Conservation (phyloP, 2,113 vertebrate species). For the Aepyceros melampus region DNA sequence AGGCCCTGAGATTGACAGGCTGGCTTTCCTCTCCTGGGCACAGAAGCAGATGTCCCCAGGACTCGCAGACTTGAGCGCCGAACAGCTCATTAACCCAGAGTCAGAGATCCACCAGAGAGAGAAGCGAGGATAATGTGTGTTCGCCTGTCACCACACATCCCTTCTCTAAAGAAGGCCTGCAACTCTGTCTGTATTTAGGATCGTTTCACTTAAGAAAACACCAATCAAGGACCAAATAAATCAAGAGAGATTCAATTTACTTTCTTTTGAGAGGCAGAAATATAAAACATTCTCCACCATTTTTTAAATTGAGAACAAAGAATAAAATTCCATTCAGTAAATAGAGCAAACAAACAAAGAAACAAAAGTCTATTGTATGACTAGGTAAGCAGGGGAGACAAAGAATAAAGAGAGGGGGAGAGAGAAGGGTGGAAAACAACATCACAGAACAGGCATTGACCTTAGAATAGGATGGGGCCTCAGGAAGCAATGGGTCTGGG, state of each 20-base stretch:
- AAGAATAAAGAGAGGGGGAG: neutral
- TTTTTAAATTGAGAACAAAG: conserved; percentile 50
- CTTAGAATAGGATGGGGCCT: neutral
- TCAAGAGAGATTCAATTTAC: conserved; percentile 29
- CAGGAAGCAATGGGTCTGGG: rapidly evolving
- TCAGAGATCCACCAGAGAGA: neutral
- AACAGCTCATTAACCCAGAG: neutral
- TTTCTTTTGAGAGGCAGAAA: conserved; percentile 36
- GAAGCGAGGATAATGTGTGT: neutral
- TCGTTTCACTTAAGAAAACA: conserved; percentile 30
- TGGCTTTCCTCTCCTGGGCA: neutral
- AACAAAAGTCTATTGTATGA: neutral
- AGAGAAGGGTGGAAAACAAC: neutral
- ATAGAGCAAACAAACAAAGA: neutral
- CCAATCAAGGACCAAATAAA: conserved; percentile 18
- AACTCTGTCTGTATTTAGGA: neutral
- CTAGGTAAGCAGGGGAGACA: neutral
- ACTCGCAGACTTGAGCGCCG: neutral
- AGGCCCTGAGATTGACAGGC: neutral
- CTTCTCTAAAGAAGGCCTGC: neutral
- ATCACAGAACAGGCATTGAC: neutral
- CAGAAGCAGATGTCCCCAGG: neutral
- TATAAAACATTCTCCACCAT: neutral
- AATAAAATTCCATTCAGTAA: conserved; percentile 42
- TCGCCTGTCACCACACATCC: neutral